Conservation (phyloP, 92 coral and sea anemone genomes). For the Isaurus tuberculatus region DNA sequence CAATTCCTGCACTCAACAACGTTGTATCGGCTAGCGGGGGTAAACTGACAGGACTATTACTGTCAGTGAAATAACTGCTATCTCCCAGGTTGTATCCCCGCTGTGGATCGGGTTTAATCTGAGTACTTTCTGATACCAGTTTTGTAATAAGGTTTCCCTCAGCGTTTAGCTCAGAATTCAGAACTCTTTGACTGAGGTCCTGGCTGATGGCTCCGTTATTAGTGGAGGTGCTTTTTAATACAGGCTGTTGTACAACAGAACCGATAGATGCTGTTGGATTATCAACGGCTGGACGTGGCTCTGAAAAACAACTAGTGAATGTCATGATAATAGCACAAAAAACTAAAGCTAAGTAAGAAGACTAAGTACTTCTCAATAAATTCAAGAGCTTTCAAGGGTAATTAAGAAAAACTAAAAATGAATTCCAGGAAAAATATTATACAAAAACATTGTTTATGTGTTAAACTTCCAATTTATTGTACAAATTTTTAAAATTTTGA, state of each 20-base stretch:
- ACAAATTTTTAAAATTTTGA: no score
- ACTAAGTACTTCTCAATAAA: no score
- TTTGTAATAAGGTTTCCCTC: slow-evolving; percentile 37
- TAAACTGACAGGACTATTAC: slow-evolving; percentile 18
- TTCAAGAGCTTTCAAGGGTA: no score
- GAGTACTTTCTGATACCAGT: slow-evolving; percentile 28
- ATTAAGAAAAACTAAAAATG: no score
- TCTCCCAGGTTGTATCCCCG: slow-evolving; percentile 31
- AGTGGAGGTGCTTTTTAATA: neutral
- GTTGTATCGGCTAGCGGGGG: neutral
- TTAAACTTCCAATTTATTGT: no score
- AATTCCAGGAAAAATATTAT: no score
- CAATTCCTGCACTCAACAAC: neutral
- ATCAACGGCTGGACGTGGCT: neutral
- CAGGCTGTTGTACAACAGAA: neutral
- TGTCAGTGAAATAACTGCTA: slow-evolving; percentile 29
- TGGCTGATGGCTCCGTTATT: slow-evolving; percentile 8
- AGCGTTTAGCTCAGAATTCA: slow-evolving; percentile 42
- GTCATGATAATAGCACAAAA: no score
- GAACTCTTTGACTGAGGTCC: slow-evolving; percentile 12
- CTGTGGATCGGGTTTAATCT: slow-evolving; percentile 27
- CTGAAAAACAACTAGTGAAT: slow-evolving; percentile 1
- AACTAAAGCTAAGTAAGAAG: no score
- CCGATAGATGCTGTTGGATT: neutral
- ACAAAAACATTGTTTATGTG: no score